phyloP scores from a whole-genome alignment of 2,113 vertebrate species.

The Oncorhynchus masou region DNA sequence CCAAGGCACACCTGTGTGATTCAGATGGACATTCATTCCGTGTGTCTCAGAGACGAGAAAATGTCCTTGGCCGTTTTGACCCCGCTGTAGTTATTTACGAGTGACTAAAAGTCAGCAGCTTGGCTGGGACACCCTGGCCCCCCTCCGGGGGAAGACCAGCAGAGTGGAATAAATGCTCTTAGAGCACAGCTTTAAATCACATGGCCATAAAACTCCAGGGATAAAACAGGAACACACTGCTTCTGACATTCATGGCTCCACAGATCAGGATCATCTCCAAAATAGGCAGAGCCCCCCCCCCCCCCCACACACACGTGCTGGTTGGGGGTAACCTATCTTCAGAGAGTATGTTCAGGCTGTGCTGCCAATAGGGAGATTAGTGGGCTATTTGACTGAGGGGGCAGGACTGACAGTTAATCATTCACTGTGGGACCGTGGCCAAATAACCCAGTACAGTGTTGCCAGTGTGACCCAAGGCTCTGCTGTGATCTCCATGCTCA shows the following conservation, averaged over 20 bases:
- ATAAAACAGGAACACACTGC: neutral
- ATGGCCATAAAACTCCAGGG: neutral
- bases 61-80: neutral
- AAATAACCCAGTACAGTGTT: neutral
- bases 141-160: neutral
- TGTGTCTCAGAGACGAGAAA: neutral
- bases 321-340: constrained; percentile 29
- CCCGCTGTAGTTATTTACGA: constrained; percentile 4
- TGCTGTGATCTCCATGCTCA: constrained; percentile 26
- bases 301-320: neutral
- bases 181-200: neutral
- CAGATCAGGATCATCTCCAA: neutral
- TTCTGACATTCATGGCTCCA: neutral
- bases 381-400: neutral
- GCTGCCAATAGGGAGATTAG: constrained; percentile 47
- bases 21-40: neutral
- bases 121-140: neutral
- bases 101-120: constrained; percentile 25
- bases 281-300: neutral
- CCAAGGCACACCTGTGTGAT: neutral
- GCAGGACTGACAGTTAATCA: constrained; percentile 21
- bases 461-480: constrained; percentile 11
- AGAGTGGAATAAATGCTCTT: neutral
- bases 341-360: constrained; percentile 36
- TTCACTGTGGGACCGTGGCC: neutral